phyloP scores from a whole-genome alignment of 2,888 invertebrate genomes.

The Antheraea yamamai region DNA sequence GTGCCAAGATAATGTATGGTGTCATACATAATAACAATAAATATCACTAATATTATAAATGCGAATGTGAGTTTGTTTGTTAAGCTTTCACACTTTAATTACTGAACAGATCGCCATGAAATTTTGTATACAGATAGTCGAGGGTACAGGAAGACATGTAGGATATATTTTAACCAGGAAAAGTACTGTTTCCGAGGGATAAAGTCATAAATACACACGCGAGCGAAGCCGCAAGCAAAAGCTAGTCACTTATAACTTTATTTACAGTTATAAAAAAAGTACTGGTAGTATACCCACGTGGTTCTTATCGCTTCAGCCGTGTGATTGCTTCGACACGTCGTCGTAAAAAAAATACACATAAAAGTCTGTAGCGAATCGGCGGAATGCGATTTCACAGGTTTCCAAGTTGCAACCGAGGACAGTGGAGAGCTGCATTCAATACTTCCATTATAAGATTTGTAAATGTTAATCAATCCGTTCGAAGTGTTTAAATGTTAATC shows the following conservation, averaged over 20 bases:
- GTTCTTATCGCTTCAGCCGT: constrained; percentile 58
- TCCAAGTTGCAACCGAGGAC: constrained; percentile 19
- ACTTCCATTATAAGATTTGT: background rate
- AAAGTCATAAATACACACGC: no score
- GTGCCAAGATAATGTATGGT: no score
- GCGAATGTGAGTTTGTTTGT: no score
- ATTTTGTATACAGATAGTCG: no score
- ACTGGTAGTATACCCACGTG: constrained; percentile 51
- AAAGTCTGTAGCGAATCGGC: constrained; percentile 28
- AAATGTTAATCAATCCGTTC: constrained; percentile 3
- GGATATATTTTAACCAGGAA: no score
- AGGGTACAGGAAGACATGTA: no score
- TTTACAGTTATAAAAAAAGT: background rate
- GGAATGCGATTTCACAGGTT: constrained; percentile 21
- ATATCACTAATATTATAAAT: no score
- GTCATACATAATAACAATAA: no score
- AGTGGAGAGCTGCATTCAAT: constrained; percentile 1
- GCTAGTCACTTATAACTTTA: background rate
- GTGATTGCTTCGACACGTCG: constrained; percentile 67
- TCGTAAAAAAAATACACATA: constrained; percentile 55
- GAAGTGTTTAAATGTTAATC: background rate
- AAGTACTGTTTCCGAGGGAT: no score
- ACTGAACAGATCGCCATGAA: no score
- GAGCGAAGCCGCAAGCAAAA: no score
- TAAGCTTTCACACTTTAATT: no score